Conservation (phyloP, 2,113 vertebrate species). For the Bubo bubo region DNA sequence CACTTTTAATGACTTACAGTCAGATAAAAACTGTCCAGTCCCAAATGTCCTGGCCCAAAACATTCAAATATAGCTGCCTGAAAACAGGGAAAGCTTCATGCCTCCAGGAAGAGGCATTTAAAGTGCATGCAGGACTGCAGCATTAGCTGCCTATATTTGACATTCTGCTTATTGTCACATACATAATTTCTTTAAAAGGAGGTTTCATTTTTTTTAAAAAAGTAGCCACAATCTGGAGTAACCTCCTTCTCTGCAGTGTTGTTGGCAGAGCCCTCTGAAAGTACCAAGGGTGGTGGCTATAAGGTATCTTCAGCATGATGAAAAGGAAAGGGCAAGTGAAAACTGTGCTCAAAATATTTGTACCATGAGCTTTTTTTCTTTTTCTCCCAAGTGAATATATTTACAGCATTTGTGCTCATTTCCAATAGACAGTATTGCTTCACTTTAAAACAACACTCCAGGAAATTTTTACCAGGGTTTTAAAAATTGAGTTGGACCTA, state of each 20-base stretch:
- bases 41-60: not conserved
- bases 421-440: not conserved
- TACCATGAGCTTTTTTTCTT: accelerated
- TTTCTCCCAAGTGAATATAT: not conserved
- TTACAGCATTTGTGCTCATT: not conserved
- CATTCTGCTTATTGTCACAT: not conserved
- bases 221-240: not conserved
- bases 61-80: not conserved
- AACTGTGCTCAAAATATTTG: not conserved
- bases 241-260: accelerated
- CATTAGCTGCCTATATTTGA: not conserved
- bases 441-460: not conserved
- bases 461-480: not conserved
- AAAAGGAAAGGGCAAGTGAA: not conserved
- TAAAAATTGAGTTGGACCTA: not conserved
- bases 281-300: not conserved
- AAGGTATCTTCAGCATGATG: accelerated
- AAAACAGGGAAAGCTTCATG: not conserved
- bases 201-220: not conserved
- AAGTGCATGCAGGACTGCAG: not conserved
- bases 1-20: slow-evolving; percentile 57
- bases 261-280: not conserved
- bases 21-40: slow-evolving; percentile 39
- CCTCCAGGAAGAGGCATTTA: not conserved
- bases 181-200: not conserved